Evolutionary conservation across 2,888 invertebrate genomes (phyloP), one percentile per base, ranked within the genome.

Genomic region (Tenthredo notha): DNA sequence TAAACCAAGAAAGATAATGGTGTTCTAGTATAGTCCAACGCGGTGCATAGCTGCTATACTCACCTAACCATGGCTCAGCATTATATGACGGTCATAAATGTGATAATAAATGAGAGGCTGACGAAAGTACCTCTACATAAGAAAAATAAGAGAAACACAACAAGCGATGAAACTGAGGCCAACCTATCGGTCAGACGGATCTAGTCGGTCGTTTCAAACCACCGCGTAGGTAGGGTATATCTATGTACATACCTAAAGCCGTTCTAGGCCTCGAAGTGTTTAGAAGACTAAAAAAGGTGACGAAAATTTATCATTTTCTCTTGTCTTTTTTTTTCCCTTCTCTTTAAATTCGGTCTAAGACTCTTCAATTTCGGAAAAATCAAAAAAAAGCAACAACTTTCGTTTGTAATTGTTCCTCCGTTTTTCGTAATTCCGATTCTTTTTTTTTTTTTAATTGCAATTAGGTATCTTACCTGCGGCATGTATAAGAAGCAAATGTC

Each of bases 401-500:
- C 9, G 25, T 12, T 10, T 7, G 12, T 10, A 25, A 61, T 12
- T 61, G 33, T 33, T 33, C 2, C 33, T 33, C 33, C 33, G 33
- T 33, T 33, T 33, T 33, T 33, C 33, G 33, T 33, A 33, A 33
- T 33, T 33, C 0, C 18, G n/a, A n/a, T 67, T 67, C 33, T 33
- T 33, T 33, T 33, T 21, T 61, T 9, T 15, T 29, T 21, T 61
- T 9, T 6, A 83, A n/a, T 67, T 50, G 50, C 47, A 91, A 95
- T 94, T 85, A 29, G 29, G 29, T 29, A 92, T 89, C 89, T 93
- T 93, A 93, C 96, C 95, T 74, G 97, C 95, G 58, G 97, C 95
- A 74, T 97, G 97, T 89, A 98, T 95, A 87, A 98, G 95, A 87
- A 98, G 95, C 86, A 98, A 95, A 89, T 97, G 97, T 74, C 98